Evolutionary conservation across 2,888 invertebrate species (phyloP).

Genomic region (Orchestes rusci): DNA sequence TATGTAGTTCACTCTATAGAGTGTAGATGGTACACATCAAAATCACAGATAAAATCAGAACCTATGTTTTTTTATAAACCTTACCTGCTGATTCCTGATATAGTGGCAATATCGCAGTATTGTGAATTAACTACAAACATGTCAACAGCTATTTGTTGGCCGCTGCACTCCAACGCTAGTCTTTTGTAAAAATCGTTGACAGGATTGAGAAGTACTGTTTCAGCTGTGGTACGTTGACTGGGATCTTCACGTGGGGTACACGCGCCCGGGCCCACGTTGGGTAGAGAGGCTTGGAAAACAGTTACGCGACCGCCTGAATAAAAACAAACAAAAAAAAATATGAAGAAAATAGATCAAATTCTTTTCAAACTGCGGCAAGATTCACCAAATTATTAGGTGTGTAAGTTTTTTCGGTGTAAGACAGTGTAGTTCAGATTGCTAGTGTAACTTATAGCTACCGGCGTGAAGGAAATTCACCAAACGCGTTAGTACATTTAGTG

Average conservation of each 20-base stretch:
- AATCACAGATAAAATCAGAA: too few relatives aligned
- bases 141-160: constrained; percentile 93
- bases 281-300: constrained; percentile 87
- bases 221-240: constrained; percentile 72
- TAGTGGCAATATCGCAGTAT: constrained; percentile 89
- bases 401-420: too few relatives aligned
- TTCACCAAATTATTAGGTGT: too few relatives aligned
- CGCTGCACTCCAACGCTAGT: constrained; percentile 91
- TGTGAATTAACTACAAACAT: constrained; percentile 88
- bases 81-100: constrained; percentile 72
- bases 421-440: too few relatives aligned
- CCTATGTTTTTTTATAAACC: too few relatives aligned
- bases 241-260: constrained; percentile 84
- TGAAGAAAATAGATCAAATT: too few relatives aligned
- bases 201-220: constrained; percentile 82
- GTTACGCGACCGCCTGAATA: constrained; percentile 80
- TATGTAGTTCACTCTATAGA: neutral
- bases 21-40: too few relatives aligned
- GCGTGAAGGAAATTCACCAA: too few relatives aligned
- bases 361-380: too few relatives aligned
- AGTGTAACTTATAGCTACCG: too few relatives aligned
- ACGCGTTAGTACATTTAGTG: too few relatives aligned
- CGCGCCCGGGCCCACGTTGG: constrained; percentile 82
- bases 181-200: constrained; percentile 98
- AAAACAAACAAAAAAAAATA: too few relatives aligned